Base-by-base conservation (phyloP, 2,113 vertebrate genomes). In the Mus pahari region DNA sequence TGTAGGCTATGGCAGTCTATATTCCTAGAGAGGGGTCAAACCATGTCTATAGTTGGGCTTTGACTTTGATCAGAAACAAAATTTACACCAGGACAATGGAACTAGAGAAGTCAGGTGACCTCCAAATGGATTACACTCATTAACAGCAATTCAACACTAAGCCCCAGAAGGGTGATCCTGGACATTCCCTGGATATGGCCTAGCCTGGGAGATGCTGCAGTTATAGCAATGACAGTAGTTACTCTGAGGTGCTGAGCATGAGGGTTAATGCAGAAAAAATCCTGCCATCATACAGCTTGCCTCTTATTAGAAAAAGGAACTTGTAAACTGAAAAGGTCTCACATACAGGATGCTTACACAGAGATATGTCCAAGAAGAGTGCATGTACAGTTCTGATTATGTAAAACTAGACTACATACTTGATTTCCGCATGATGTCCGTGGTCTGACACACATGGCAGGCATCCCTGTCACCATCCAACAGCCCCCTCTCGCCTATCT, bases 391-490 rank as follows among this genome's bases (percentile, higher is more conserved):
- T 66, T 75, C 68, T 82, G 53, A 33, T 53, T 24, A 36, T 89
- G 60, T 39, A 73, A 75, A n/a, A 7, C 42, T 36, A 48, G 42
- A 48, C 36, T 0, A 48, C 7, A 53, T 4, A 24, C 70, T 78
- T 50, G n/a, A n/a, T 83, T 53, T 94, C 70, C 45, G 7, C n/a
- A 7, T 19, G 53, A 24, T 77, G 5, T 58, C 20, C 16, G 78
- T 22, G 11, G 39, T 31, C 19, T 36, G 53, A 36, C 58, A 31
- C 26, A 22, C 62, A 22, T 1, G 0, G 0, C 3, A 5, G 26
- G n/a, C 33, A n/a, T 79, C 17, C 13, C 55, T 50, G 66, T 55
- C 53, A 78, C 45, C 53, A 33, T 58, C n/a, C 36, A 62, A 19
- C 8, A 66, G 58, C 31, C 2, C 19, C n/a, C 7, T 78, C 20